Evolutionary conservation across 2,888 invertebrate species (phyloP), one percentile per base, ranked within the genome.

Genomic region (Zaprionus lineosus): DNA sequence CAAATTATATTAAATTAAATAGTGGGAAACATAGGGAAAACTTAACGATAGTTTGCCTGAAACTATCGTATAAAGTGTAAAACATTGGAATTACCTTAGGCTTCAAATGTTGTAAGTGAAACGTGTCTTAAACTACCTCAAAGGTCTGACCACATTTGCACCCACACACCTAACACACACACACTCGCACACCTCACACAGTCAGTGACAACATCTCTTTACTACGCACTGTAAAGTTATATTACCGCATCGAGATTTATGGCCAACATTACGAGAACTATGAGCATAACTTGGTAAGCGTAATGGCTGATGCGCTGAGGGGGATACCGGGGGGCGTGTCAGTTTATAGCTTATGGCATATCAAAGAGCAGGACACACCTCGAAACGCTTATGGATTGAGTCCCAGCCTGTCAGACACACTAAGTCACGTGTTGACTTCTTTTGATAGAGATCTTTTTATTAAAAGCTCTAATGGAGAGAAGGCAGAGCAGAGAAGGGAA

Each of bases 241-340:
- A 67, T 76, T 67, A 66, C 78, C 67, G 37, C 52, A 36, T 34
- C 33, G 53, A 72, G 76, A 77, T 79, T 77, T 77, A 77, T 79
- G 66, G 33, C 39, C 31, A 50, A 52, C 37, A 65, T 61, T 71
- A 70, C 61, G 66, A 48, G 52, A 59, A 68, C 52, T 50, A 18
- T 43, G 58, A 26, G 26, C 41, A 56, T 15, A 50, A 46, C 37
- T 60, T 44, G 41, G 62, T 47, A 40, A 40, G 14, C 18, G 28
- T 34, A 16, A 40, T 44, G 14, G 21, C 28, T 44, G 19, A 34
- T 28, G 26, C 40, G 50, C 48, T 11, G 26, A 26, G 18, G 16
- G 11, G 21, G 26, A 11, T 36, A 8, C n/a, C n/a, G n/a, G n/a
- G n/a, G n/a, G n/a, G n/a, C n/a, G n/a, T n/a, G n/a, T n/a, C 29